phyloP scores from a whole-genome alignment of 2,888 invertebrate genomes.

The Calameuta idolon region DNA sequence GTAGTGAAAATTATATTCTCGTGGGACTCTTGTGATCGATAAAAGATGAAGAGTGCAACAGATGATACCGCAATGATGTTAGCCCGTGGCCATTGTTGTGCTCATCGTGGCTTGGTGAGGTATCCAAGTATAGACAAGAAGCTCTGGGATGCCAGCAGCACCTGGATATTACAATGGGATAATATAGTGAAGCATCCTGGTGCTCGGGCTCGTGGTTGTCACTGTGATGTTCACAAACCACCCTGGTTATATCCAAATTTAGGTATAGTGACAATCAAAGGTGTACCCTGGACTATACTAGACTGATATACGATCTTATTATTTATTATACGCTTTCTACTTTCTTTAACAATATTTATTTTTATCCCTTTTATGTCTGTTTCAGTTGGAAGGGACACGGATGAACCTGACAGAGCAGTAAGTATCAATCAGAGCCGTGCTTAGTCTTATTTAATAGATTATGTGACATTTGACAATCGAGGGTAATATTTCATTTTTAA shows the following conservation, averaged over 20 bases:
- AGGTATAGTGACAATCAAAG: conserved; percentile 45
- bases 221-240: conserved; percentile 65
- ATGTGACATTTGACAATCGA: conserved; percentile 12
- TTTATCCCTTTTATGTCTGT: conserved; percentile 26
- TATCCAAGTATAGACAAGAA: conserved; percentile 64
- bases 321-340: conserved; percentile 20
- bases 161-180: conserved; percentile 70
- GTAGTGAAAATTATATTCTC: background rate
- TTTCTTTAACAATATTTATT: conserved; percentile 29
- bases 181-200: conserved; percentile 69
- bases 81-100: conserved; percentile 52
- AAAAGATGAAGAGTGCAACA: background rate
- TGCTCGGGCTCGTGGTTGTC: conserved; percentile 66
- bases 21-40: background rate
- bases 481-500: conserved; percentile 24
- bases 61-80: conserved; percentile 10
- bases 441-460: background rate
- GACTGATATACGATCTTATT: background rate
- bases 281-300: conserved; percentile 1
- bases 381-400: conserved; percentile 62
- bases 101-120: conserved; percentile 57
- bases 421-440: conserved; percentile 29
- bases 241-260: conserved; percentile 61
- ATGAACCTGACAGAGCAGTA: conserved; percentile 65
- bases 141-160: conserved; percentile 68